Evolutionary conservation across 2,113 vertebrate genomes (phyloP).

Genomic region (Gorsachius goisagi): DNA sequence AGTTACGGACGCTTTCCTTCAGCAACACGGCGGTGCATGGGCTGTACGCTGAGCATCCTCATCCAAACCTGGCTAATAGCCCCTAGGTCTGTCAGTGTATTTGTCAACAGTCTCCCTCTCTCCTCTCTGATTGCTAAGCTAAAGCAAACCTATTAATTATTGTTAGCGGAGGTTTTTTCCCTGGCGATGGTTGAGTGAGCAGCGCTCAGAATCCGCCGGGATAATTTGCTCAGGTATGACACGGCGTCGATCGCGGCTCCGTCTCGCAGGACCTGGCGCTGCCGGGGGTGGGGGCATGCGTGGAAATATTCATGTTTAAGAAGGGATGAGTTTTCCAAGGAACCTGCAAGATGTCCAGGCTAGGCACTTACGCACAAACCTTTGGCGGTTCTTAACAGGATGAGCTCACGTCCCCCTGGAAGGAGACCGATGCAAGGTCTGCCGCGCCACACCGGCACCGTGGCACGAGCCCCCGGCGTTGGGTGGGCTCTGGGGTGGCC

Average conservation of each 20-base stretch:
- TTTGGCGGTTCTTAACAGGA: background rate
- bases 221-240: background rate
- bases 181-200: background rate
- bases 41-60: background rate
- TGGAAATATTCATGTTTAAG: background rate
- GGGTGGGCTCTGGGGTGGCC: background rate
- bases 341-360: background rate
- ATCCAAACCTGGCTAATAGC: background rate
- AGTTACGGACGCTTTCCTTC: background rate
- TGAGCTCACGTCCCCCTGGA: background rate
- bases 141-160: background rate
- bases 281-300: background rate
- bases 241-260: background rate
- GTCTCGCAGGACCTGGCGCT: background rate
- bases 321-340: background rate
- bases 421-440: background rate
- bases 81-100: background rate
- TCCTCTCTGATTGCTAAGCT: background rate
- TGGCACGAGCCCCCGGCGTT: accelerated
- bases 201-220: background rate
- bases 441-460: accelerated
- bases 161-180: background rate
- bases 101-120: background rate
- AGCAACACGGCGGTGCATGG: background rate
- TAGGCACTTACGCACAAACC: background rate